phyloP scores from a whole-genome alignment of 2,797 vertebrate species.

The Schizothorax lantsangensis region DNA sequence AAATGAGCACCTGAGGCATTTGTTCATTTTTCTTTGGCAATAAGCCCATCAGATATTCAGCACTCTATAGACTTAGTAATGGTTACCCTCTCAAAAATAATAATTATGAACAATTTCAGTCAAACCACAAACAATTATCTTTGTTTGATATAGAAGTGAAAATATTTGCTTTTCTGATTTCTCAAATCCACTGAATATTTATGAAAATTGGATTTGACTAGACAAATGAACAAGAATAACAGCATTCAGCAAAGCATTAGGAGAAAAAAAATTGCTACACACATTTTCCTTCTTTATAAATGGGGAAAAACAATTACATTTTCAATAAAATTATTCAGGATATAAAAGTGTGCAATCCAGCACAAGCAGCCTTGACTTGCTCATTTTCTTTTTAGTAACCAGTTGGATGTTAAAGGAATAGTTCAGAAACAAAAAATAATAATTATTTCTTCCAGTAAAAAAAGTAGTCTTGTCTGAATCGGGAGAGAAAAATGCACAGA shows the following conservation, averaged over 20 bases:
- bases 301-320: no score
- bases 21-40: background rate
- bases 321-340: background rate
- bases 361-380: background rate
- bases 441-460: no score
- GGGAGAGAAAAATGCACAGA: no score
- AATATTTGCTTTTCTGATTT: background rate
- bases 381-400: background rate
- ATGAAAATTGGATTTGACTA: background rate
- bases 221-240: no score
- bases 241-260: no score
- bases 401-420: background rate
- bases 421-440: no score
- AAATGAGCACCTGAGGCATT: constrained; percentile 10
- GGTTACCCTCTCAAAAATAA: background rate
- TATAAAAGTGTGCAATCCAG: background rate
- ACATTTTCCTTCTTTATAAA: no score
- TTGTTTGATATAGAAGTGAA: background rate
- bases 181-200: background rate
- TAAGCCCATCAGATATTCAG: background rate
- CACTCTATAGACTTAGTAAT: background rate
- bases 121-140: background rate
- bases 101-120: background rate
- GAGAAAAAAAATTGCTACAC: no score
- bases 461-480: no score